phyloP scores from a whole-genome alignment of 2,797 vertebrate genomes.

The Zenarchopterus dispar region DNA sequence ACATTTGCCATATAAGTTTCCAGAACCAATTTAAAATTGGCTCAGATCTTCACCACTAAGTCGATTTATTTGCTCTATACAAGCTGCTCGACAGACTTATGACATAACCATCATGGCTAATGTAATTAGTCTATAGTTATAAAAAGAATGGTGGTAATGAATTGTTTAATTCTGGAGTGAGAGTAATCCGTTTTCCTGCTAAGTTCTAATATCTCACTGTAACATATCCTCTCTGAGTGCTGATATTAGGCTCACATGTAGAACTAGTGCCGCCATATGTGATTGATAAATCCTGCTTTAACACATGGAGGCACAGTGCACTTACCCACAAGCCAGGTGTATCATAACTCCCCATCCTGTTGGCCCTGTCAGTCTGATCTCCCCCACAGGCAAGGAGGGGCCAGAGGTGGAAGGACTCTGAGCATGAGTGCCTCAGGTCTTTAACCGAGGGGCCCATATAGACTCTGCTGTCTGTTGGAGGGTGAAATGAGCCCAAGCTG shows the following conservation, averaged over 20 bases:
- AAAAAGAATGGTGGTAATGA: slow-evolving; percentile 78
- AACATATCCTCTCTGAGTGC: slow-evolving; percentile 50
- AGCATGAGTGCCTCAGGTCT: slow-evolving; percentile 73
- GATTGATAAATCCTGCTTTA: slow-evolving; percentile 56
- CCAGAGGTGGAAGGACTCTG: slow-evolving; percentile 59
- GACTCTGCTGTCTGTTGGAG: slow-evolving; percentile 79
- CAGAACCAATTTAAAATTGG: slow-evolving; percentile 67
- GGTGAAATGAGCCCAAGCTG: slow-evolving; percentile 83
- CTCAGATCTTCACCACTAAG: slow-evolving; percentile 43
- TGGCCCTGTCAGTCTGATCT: slow-evolving; percentile 69
- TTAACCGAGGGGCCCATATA: slow-evolving; percentile 70
- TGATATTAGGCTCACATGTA: slow-evolving; percentile 49
- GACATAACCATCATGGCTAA: slow-evolving; percentile 67
- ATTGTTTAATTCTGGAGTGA: slow-evolving; percentile 74
- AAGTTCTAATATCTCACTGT: slow-evolving; percentile 64
- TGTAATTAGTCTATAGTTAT: slow-evolving; percentile 79
- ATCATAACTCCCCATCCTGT: slow-evolving; percentile 71
- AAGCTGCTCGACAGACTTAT: slow-evolving; percentile 70
- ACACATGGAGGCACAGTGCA: slow-evolving; percentile 33
- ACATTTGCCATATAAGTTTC: slow-evolving; percentile 50
- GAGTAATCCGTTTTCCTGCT: slow-evolving; percentile 72
- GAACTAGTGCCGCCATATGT: slow-evolving; percentile 24
- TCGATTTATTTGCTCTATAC: slow-evolving; percentile 70
- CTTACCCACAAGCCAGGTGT: slow-evolving; percentile 30
- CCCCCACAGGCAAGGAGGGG: slow-evolving; percentile 59